Evolutionary conservation across 2,888 invertebrate genomes (phyloP).

Genomic region (Hirtodrosophila duncani): DNA sequence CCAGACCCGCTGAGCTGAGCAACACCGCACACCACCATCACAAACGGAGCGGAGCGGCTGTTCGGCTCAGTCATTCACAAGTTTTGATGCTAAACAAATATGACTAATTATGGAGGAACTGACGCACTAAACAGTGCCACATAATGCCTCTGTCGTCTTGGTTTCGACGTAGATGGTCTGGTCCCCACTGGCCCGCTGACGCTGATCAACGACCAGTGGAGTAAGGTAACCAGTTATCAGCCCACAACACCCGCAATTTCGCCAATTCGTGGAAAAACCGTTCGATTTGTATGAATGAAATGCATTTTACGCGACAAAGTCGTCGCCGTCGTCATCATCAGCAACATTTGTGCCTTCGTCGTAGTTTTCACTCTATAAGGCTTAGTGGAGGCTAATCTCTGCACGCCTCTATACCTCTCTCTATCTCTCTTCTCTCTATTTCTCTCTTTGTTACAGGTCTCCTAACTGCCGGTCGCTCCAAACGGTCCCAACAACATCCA

Average conservation of each 20-base stretch:
- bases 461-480: slow-evolving; percentile 2
- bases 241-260: slow-evolving; percentile 77
- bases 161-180: slow-evolving; percentile 66
- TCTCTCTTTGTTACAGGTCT: slow-evolving; percentile 2
- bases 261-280: slow-evolving; percentile 76
- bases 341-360: not conserved
- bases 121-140: slow-evolving; percentile 68
- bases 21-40: slow-evolving; percentile 6
- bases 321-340: slow-evolving; percentile 3
- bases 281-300: slow-evolving; percentile 66
- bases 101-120: slow-evolving; percentile 72
- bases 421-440: not conserved
- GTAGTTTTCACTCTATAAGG: slow-evolving; percentile 43
- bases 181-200: slow-evolving; percentile 13
- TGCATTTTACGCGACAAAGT: slow-evolving; percentile 59
- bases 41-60: slow-evolving; percentile 1
- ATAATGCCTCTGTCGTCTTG: slow-evolving; percentile 70
- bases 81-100: slow-evolving; percentile 70
- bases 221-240: not conserved
- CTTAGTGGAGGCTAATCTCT: slow-evolving; percentile 25
- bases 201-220: slow-evolving; percentile 37
- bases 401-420: not conserved
- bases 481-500: not conserved
- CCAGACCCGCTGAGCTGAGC: not conserved
- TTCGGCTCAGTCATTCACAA: slow-evolving; percentile 63